Evolutionary conservation across 2,888 invertebrate species (phyloP), one percentile per base, ranked within the genome.

Genomic region (Trissoscelio sp.): DNA sequence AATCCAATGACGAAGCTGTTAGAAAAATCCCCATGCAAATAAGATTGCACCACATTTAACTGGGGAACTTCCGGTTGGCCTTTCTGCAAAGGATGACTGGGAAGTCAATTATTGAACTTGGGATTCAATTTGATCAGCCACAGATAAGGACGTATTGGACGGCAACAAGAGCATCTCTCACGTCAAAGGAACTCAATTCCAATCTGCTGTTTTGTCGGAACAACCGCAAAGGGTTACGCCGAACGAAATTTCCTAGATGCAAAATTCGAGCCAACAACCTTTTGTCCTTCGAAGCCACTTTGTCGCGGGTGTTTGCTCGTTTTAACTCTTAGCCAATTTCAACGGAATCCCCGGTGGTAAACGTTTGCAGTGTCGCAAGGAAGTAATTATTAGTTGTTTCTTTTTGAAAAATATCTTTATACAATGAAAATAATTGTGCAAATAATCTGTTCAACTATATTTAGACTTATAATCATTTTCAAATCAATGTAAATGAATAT

Each of bases 81-180:
- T 42, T 73, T 58, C 22, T 12, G 31, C 51, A 42, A 48, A 60
- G 20, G 44, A 14, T 7, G 12, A 20, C 20, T 31, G 42, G 46
- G 5, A 14, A 67, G 58, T 64, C 75, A 67, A 66, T 75, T 67
- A 75, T 67, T 60, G 58, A 58, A 67, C 48, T 58, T 53, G 42
- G 67, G 6, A 58, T 75, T 60, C 14, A 42, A 67, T 75, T 67
- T 58, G 75, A 75, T 51, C 58, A 42, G 2, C 0, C 31, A 22
- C n/a, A 22, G 67, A 58, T 73, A 67, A 66, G 16, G 44, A 24
- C 24, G 16, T 22, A 12, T 24, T n/a, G 20, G 37, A 4, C 46
- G 20, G 14, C 14, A 12, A 42, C 12, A 42, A 14, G 42, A 42
- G 42, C 42, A n/a, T 2, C 48, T 37, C 18, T 20, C 28, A 14